These are phyloP conservation scores for Agrenia bidenticulata DNA, from an alignment of 2,888 invertebrate species.

Conservation along the genomic window DNA sequence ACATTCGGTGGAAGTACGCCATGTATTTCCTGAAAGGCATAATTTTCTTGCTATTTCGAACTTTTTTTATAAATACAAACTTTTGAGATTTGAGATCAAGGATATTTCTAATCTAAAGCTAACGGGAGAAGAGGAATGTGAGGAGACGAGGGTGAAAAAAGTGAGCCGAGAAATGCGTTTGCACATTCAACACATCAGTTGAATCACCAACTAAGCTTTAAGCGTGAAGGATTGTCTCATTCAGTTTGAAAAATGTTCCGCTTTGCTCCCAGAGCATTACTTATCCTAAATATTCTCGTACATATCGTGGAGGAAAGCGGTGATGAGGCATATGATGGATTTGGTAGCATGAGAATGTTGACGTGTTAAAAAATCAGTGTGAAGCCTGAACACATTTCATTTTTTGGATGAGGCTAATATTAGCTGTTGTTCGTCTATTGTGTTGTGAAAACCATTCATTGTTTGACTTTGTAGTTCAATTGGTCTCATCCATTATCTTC, in stretches of 20 bases:
- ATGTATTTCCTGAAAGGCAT: constrained; percentile 1
- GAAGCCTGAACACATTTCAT: constrained; percentile 13
- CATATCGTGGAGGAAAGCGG: background rate
- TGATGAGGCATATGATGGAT: constrained; percentile 12
- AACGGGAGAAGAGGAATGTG: constrained; percentile 2
- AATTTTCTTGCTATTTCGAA: constrained; percentile 3
- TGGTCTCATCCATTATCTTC: constrained; percentile 28
- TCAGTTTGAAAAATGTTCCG: constrained; percentile 18
- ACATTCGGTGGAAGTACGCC: background rate
- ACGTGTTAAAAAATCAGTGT: constrained; percentile 12
- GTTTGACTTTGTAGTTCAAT: constrained; percentile 27
- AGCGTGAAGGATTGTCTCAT: constrained; percentile 15
- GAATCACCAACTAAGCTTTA: background rate
- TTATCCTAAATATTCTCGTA: background rate
- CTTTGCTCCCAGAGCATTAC: background rate
- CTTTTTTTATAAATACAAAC: constrained; percentile 11
- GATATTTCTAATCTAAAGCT: constrained; percentile 12
- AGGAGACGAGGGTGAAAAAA: constrained; percentile 9
- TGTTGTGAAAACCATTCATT: constrained; percentile 13
- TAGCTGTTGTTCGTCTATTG: constrained; percentile 16
- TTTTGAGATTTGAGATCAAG: constrained; percentile 19
- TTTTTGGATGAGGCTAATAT: constrained; percentile 23
- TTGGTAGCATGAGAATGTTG: constrained; percentile 9
- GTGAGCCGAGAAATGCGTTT: constrained; percentile 7
- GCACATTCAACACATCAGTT: constrained; percentile 13